Percentiles rank a stretch among this genome's conserved stretches.
Evolutionary conservation across 2,888 invertebrate species (phyloP).

Genomic region (Sericinus montela): DNA sequence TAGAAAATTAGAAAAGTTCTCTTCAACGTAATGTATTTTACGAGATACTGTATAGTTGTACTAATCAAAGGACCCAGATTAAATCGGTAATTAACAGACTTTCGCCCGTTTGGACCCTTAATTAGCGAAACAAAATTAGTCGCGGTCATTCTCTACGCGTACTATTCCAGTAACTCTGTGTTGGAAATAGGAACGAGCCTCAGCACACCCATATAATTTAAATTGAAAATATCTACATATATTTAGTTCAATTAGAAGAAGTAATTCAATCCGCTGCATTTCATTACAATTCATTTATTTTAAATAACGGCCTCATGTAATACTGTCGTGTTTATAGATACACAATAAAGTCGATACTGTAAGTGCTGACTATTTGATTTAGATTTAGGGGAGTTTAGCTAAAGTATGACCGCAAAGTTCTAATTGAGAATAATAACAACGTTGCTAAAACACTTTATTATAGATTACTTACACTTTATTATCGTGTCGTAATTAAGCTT

Average conservation of each 20-base stretch:
- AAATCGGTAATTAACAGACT: constrained; percentile 56
- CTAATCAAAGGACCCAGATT: constrained; percentile 62
- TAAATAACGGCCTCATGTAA: not conserved
- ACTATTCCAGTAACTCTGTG: constrained; percentile 36
- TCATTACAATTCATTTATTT: constrained; percentile 2
- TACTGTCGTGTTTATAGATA: too few relatives aligned
- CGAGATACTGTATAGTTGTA: constrained; percentile 42
- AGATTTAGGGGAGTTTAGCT: too few relatives aligned
- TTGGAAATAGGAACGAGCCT: constrained; percentile 7
- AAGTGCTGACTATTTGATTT: too few relatives aligned
- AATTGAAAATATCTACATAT: constrained; percentile 11
- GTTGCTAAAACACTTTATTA: too few relatives aligned
- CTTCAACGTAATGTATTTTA: constrained; percentile 41
- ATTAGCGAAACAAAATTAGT: constrained; percentile 57
- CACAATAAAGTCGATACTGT: too few relatives aligned
- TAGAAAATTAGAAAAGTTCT: constrained; percentile 71
- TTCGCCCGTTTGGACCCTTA: constrained; percentile 51
- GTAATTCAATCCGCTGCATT: constrained; percentile 5
- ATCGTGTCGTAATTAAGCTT: too few relatives aligned
- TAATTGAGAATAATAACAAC: too few relatives aligned
- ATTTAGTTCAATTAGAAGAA: constrained; percentile 10
- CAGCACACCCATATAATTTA: constrained; percentile 6
- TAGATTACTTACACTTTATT: too few relatives aligned
- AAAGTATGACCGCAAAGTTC: too few relatives aligned
- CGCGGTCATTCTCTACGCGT: constrained; percentile 37